Base-by-base conservation (phyloP, 2,113 vertebrate species). In the Zonotrichia leucophrys region DNA sequence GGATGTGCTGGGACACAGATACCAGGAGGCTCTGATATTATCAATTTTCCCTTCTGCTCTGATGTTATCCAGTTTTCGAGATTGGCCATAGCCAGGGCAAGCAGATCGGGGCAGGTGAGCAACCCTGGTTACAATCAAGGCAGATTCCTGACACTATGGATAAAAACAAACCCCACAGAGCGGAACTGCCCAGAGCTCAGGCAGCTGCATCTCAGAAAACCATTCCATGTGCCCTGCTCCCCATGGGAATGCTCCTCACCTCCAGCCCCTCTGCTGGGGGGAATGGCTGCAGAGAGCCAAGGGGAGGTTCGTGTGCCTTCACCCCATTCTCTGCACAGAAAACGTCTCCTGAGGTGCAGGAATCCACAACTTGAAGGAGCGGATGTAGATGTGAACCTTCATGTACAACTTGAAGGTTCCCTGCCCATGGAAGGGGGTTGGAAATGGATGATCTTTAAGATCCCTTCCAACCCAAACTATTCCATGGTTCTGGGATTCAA, bases 261-360 rank as follows among this genome's bases (percentile, higher is more conserved):
- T 37, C 37, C n/a, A 15, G 24, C 25, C n/a, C 52, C 35, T 83
- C 33, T 22, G 42, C 33, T 13, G 39, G 44, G 16, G 18, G 4
- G 1, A 63, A 44, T 25, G 31, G n/a, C 33, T 81, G 22, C 16
- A 28, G 33, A 41, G 41, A 41, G 13, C 20, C 47, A 23, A 66
- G 41, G 24, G 28, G 49, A 56, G 2, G 3, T 55, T 35, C 0
- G 1, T 4, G 6, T 20, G 25, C 17, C 28, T 59, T 90, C 20
- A 1, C 8, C 35, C 35, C 37, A 0, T 37, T 41, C 20, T 41
- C 46, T 64, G 33, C 68, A 33, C 0, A 0, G 78, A 70, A 66
- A 68, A 10, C 22, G 49, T 31, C 49, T 85, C 62, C 90, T 28
- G 44, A 56, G 19, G 15, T 24, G 4, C n/a, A 66, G 33, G 15